phyloP scores from a whole-genome alignment of 2,888 invertebrate genomes.

The Euzetes globulus region DNA sequence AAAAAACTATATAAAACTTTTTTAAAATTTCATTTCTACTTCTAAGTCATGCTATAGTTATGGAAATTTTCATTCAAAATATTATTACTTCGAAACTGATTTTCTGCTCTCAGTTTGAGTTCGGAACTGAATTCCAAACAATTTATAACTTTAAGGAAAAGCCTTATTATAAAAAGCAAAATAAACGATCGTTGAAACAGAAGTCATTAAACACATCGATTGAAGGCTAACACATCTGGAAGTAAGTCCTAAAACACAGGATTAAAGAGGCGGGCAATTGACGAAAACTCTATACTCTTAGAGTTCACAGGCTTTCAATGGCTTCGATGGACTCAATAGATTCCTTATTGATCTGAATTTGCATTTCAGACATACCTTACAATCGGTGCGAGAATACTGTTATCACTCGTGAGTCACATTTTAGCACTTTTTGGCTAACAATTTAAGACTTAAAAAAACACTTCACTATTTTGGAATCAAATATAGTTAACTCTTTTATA shows the following conservation, averaged over 20 bases:
- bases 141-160: neutral
- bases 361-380: conserved; percentile 1
- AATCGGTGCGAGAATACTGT: neutral
- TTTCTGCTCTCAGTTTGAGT: conserved; percentile 17
- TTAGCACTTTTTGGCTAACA: too few species aligned
- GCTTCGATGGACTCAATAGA: neutral
- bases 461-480: neutral
- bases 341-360: conserved; percentile 7
- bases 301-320: neutral
- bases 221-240: conserved; percentile 24
- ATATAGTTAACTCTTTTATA: neutral
- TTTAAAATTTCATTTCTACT: neutral
- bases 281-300: neutral
- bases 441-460: neutral
- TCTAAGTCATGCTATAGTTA: neutral
- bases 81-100: neutral
- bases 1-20: neutral
- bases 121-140: neutral
- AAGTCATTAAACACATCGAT: conserved; percentile 24
- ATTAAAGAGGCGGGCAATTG: conserved; percentile 25
- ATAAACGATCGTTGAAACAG: conserved; percentile 21
- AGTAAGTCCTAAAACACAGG: conserved; percentile 21
- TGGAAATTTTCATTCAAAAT: conserved; percentile 14
- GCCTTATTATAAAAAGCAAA: neutral
- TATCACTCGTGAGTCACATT: neutral